phyloP scores from a whole-genome alignment of 2,888 invertebrate genomes.

The Rotaria magnacalcarata region DNA sequence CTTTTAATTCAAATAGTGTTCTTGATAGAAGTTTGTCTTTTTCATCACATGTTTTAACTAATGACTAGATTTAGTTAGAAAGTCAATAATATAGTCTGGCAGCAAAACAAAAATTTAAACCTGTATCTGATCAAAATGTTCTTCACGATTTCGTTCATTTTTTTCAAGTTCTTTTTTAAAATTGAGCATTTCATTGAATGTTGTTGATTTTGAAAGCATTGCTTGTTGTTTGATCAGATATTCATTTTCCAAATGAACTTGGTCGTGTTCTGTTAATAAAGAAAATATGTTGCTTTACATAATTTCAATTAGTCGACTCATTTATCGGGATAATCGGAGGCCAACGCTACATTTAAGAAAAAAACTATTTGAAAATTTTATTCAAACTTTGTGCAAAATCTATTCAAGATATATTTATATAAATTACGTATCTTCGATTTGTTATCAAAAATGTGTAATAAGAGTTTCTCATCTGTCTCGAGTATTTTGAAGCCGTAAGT shows the following conservation, averaged over 20 bases:
- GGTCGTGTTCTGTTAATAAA: neutral
- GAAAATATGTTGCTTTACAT: too few relatives aligned
- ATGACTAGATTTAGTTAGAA: slow-evolving; percentile 49
- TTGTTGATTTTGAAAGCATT: slow-evolving; percentile 46
- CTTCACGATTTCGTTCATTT: slow-evolving; percentile 54
- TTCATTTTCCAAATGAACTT: neutral
- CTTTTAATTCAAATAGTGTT: slow-evolving; percentile 51
- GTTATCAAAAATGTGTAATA: too few relatives aligned
- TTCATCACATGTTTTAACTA: slow-evolving; percentile 52
- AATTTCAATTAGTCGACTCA: too few relatives aligned
- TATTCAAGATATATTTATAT: too few relatives aligned
- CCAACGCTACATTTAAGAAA: too few relatives aligned
- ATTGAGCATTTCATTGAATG: slow-evolving; percentile 52
- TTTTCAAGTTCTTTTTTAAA: slow-evolving; percentile 52
- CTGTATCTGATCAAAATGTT: slow-evolving; percentile 56
- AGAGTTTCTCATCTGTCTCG: too few relatives aligned
- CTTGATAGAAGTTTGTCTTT: slow-evolving; percentile 47
- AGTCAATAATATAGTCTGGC: too few relatives aligned
- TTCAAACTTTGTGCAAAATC: too few relatives aligned
- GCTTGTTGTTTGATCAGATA: neutral
- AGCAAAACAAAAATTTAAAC: slow-evolving; percentile 40
- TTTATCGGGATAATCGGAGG: too few relatives aligned
- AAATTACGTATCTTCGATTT: too few relatives aligned
- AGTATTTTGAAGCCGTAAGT: too few relatives aligned
- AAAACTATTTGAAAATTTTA: too few relatives aligned